Evolutionary conservation across 2,888 invertebrate genomes (phyloP).

Genomic region (Amaurobius ferox): DNA sequence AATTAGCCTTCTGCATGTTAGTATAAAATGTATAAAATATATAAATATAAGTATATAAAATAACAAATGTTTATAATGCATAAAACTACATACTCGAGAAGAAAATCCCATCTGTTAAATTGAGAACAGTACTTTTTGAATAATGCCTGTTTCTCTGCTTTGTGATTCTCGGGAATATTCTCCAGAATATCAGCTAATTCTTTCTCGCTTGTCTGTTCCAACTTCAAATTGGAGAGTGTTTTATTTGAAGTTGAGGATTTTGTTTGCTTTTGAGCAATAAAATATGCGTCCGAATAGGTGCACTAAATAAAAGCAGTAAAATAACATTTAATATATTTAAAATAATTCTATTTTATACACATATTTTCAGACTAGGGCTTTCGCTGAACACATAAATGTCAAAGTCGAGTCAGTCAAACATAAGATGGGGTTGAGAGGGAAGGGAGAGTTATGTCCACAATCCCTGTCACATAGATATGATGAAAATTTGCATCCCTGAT

Average conservation of each 20-base stretch:
- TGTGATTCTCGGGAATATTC: constrained; percentile 45
- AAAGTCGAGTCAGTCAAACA: no score
- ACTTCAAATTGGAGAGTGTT: constrained; percentile 54
- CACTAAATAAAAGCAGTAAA: no score
- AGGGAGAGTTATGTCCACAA: no score
- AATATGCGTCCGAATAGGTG: constrained; percentile 52
- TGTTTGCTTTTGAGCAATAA: constrained; percentile 56
- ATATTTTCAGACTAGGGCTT: no score
- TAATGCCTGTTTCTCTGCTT: constrained; percentile 40
- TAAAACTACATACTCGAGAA: constrained; percentile 43
- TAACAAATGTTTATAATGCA: neutral
- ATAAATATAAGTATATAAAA: neutral
- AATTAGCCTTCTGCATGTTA: no score
- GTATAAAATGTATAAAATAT: neutral
- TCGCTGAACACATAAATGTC: no score
- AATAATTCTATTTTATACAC: no score
- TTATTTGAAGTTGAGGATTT: constrained; percentile 43
- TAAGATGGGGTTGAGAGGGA: no score
- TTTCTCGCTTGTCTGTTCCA: constrained; percentile 41
- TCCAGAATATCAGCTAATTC: constrained; percentile 33
- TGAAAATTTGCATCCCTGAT: no score
- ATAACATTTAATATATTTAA: no score
- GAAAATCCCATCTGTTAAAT: constrained; percentile 39
- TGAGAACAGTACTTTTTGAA: constrained; percentile 25
- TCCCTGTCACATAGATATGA: no score